Base-by-base conservation (phyloP, 1,140 invertebrate species). In the Pogonognathellus flavescens region DNA sequence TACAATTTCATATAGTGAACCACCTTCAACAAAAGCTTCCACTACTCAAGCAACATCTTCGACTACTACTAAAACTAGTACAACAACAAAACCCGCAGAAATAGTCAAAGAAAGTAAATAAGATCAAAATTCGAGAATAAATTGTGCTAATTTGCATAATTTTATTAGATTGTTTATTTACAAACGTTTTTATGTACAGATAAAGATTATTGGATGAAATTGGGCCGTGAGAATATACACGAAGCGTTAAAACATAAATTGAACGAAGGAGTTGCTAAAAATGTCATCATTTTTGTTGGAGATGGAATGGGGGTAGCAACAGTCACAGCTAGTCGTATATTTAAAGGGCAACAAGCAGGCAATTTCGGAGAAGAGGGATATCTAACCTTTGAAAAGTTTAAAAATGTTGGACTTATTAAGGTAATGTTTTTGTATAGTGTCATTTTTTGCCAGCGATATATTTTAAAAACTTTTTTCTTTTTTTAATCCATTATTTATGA, bases 241-340 rank as follows among this genome's bases (percentile, higher is more conserved):
- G 72, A 80, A 60, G 49, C 18, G 20, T 1, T 52, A 57, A 20
- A 22, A 49, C 0, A 10, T 7, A 50, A 52, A 83, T 3, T 1
- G 8, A 55, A 62, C 14, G 16, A 83, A 41, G 59, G 82, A 1
- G 72, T 91, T 3, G 91, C 92, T n/a, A 92, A 91, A 88, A 95
- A 94, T 90, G 92, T 96, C n/a, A 94, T 96, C 52, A 90, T 96
- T 66, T 94, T 96, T 88, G 92, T 96, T 6, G 95, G 95, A 0
- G 95, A 96, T 90, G 95, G 95, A 11, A 95, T 96, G 94, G 94
- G 95, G 25, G 91, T 95, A 60, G 92, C 94, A 1, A 95, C 95
- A 0, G 91, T 95, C 0, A 95, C 95, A 0, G 95, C 95, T 0
- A 93, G 94, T 1, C 91, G 95, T 84, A 95, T 96, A 76, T 91